Conservation (phyloP, 1,140 invertebrate species). For the Drosophila seguyi region DNA sequence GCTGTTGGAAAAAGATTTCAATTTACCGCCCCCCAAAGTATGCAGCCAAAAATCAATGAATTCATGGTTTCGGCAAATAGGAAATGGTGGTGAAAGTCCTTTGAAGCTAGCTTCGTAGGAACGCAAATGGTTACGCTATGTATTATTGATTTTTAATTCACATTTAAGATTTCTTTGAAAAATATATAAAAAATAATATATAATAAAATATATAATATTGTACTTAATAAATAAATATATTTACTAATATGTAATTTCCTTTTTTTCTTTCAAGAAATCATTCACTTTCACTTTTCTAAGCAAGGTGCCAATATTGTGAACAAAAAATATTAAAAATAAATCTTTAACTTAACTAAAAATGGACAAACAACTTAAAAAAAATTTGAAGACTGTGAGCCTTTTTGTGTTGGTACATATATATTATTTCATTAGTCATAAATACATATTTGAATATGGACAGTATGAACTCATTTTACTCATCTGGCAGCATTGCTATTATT, state of each 20-base stretch:
- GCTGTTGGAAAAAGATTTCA: conserved; percentile 37
- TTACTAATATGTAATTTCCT: no score
- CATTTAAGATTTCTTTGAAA: no score
- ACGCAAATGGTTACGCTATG: background rate
- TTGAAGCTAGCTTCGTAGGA: conserved; percentile 18
- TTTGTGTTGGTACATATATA: background rate
- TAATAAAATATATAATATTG: no score
- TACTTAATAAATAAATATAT: no score
- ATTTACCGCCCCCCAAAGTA: conserved; percentile 14
- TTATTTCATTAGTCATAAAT: background rate
- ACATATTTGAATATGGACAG: background rate
- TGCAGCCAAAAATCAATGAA: conserved; percentile 51
- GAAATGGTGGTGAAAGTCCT: conserved; percentile 28
- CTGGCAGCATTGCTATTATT: background rate
- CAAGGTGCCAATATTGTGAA: background rate
- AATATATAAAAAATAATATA: background rate
- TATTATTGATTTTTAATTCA: background rate
- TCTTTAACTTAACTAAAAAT: background rate
- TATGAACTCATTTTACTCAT: background rate
- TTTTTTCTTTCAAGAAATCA: no score
- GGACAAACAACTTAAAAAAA: background rate
- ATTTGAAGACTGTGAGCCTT: background rate
- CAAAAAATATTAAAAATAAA: background rate
- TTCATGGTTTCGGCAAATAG: conserved; percentile 42
- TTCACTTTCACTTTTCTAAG: background rate